Evolutionary conservation across 2,797 vertebrate species (phyloP).

Genomic region (Chiroxiphia lanceolata): DNA sequence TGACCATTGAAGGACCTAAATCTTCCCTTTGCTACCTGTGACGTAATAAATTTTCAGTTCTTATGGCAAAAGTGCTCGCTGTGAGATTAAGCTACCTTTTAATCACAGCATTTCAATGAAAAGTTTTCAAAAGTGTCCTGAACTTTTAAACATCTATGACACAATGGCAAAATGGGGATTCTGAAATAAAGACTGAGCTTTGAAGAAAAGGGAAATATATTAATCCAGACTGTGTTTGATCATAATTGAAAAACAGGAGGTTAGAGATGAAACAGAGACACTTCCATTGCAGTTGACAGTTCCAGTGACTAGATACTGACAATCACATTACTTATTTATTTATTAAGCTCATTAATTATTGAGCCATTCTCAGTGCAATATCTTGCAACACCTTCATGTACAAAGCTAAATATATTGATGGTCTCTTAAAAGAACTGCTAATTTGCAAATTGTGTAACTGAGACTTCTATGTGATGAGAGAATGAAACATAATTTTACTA

Average conservation of each 20-base stretch:
- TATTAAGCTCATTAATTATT: neutral
- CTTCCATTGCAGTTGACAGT: neutral
- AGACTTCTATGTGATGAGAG: neutral
- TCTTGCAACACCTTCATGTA: neutral
- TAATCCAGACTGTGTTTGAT: neutral
- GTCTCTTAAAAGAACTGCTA: neutral
- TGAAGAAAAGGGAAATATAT: neutral
- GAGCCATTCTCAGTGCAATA: neutral
- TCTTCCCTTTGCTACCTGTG: fast-evolving
- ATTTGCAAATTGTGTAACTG: neutral
- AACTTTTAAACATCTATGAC: neutral
- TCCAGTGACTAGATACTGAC: neutral
- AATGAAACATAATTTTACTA: neutral
- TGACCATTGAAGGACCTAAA: neutral
- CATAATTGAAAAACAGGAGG: neutral
- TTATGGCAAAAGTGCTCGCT: neutral
- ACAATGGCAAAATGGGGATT: neutral
- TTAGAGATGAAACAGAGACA: neutral
- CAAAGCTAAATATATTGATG: neutral
- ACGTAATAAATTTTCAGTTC: neutral
- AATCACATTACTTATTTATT: neutral
- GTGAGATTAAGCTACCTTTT: neutral
- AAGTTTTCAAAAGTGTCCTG: neutral
- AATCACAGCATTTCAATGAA: neutral
- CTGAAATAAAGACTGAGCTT: neutral